Base-by-base conservation (phyloP, 2,888 invertebrate species). In the Eristalis tenax region DNA sequence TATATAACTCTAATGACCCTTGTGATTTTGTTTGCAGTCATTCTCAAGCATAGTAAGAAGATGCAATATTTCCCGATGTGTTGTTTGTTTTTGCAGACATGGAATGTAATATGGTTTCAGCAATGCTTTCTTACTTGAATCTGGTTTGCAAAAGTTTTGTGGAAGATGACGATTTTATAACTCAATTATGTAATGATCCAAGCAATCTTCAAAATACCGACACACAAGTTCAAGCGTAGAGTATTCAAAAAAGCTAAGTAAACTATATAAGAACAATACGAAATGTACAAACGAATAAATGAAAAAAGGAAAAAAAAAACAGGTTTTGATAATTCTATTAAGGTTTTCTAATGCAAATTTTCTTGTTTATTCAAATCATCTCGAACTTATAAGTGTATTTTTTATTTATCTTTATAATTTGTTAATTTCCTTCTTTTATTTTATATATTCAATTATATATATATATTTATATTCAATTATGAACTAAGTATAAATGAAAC, bases 361-460 rank as follows among this genome's bases (percentile, higher is more conserved):
- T 83, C 69, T 83, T 73, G 69, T 87, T 87, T 87, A 87, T 87
- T 87, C 79, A 87, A 83, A 87, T 76, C 73, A 81, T 83, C 66
- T 86, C 79, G 75, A 80, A 73, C 83, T 87, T 87, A 86, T 70
- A 83, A 79, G 70, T 83, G 71, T 79, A 18, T 56, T 71, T 68
- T 50, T 35, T 50, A 38, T 68, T 40, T 66, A 66, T 57, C 38
- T 26, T 75, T 68, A 50, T 75, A 68, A 61, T 75, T 71, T 83
- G 79, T 79, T 87, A 87, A 83, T 79, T 83, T 70, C 63, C 79
- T 87, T 75, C 50, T 43, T 69, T 83, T 26, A 35, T 68, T 77
- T 68, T 83, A 79, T 82, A 83, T 83, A 87, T 77, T 87, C 87
- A 87, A 32, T 79, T n/a, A n/a, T n/a, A n/a, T 83, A 71, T 87